A percentile compares a stretch with the other conserved stretches of the same genome.
phyloP scores from a whole-genome alignment of 2,113 vertebrate genomes.

The Thamnophis sirtalis region DNA sequence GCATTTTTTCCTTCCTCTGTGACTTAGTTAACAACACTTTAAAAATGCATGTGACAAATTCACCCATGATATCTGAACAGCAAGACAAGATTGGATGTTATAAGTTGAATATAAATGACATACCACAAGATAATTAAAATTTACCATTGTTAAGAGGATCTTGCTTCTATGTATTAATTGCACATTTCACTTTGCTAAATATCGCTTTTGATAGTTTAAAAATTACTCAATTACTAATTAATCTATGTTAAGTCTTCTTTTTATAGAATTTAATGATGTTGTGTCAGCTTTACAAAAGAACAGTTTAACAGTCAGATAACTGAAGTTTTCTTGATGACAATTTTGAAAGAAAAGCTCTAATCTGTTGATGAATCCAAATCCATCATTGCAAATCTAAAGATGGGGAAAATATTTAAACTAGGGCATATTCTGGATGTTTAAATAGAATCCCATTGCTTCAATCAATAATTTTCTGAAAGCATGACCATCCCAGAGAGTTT shows the following conservation, averaged over 20 bases:
- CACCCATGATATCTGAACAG: conserved; percentile 22
- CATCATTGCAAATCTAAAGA: neutral
- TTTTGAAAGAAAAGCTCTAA: neutral
- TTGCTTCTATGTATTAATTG: neutral
- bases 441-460: neutral
- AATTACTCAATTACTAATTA: conserved; percentile 18
- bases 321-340: neutral
- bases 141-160: conserved; percentile 13
- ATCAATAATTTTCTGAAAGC: neutral
- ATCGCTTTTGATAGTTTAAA: neutral
- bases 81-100: neutral
- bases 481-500: neutral
- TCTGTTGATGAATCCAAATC: neutral
- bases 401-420: neutral
- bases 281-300: conserved; percentile 19
- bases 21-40: neutral
- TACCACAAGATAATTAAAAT: conserved; percentile 22
- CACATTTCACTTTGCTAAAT: conserved; percentile 14
- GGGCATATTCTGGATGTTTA: neutral
- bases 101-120: conserved; percentile 13
- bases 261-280: conserved; percentile 1
- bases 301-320: neutral
- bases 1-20: conserved; percentile 12
- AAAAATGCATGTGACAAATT: neutral
- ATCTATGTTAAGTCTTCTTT: neutral